Evolutionary conservation across 2,888 invertebrate species (phyloP), one percentile per base, ranked within the genome.

Genomic region (Athetis lepigone): DNA sequence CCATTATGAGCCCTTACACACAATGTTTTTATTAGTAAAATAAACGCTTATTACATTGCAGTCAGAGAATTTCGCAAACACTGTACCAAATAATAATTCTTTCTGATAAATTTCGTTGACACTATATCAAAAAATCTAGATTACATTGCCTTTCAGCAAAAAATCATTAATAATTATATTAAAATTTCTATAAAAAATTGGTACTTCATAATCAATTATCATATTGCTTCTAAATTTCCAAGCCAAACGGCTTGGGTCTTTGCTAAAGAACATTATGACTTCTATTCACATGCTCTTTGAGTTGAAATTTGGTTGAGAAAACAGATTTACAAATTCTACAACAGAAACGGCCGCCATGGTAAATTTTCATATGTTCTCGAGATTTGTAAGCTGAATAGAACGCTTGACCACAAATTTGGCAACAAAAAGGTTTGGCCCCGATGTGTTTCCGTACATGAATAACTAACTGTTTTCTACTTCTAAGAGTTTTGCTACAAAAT

Each of bases 371-470:
- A 61, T 95, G 94, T 1, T 74, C 72, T 59, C 80, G 86, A n/a
- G 85, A 80, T 63, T 86, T 85, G 0, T 37, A 66, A 23, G 87
- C 87, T 0, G 92, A 91, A 68, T 91, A 90, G 58, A 93, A 95
- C 0, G 85, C 59, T 67, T 89, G 82, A 0, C 79, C 78, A 39
- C 94, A 95, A 2, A 94, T 70, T 1, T 86, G 87, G 69, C 95
- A 95, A 0, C 72, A 67, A 64, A 88, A 88, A 0, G 95, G 94
- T 6, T 87, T 92, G 0, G 83, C 86, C 0, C 92, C 92, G 1
- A 93, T 91, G 77, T 95, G 95, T 45, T 89, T 92, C 11, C 93
- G 81, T 0, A 95, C 83, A 75, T 95, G 95, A 2, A 91, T 82
- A 0, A 93, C 92, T 36, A 95, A 86, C 47, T 85, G 80, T 29